phyloP scores from a whole-genome alignment of 1,140 invertebrate species.

The Octopus bimaculoides region DNA sequence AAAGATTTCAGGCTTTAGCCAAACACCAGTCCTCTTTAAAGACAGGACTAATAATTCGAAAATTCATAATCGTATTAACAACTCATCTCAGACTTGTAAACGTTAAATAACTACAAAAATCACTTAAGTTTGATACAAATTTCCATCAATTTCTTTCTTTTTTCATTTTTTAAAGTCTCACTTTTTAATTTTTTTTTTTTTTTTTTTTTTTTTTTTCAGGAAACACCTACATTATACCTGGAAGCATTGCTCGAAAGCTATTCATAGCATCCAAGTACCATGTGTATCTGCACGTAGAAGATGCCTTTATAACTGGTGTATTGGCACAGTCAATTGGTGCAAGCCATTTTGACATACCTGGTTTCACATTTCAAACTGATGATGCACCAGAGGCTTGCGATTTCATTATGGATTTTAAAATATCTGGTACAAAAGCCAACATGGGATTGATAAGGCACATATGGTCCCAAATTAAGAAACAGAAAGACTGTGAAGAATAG shows the following conservation, averaged over 20 bases:
- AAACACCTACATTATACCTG: slow-evolving; percentile 46
- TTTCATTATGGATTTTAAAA: slow-evolving; percentile 22
- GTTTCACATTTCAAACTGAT: slow-evolving; percentile 27
- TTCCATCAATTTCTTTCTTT: too few species aligned
- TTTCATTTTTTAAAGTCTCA: too few species aligned
- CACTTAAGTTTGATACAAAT: too few species aligned
- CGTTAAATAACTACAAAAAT: too few species aligned
- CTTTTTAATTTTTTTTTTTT: too few species aligned
- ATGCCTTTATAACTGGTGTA: slow-evolving; percentile 58
- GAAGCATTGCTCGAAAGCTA: slow-evolving; percentile 28
- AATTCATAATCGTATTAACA: too few species aligned
- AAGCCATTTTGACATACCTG: slow-evolving; percentile 22
- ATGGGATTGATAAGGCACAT: slow-evolving; percentile 24
- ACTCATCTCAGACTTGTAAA: too few species aligned
- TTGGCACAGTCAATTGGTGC: slow-evolving; percentile 38
- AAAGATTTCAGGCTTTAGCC: too few species aligned
- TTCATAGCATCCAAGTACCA: slow-evolving; percentile 35
- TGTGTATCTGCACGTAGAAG: slow-evolving; percentile 53
- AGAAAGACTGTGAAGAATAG: slow-evolving; percentile 3
- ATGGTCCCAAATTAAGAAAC: slow-evolving; percentile 17
- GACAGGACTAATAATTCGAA: too few species aligned
- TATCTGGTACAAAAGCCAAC: slow-evolving; percentile 26
- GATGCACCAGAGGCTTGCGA: slow-evolving; percentile 25
- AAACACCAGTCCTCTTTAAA: too few species aligned
- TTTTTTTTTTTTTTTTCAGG: slow-evolving; percentile 19